A percentile compares a stretch with the other conserved stretches of the same genome.
These are phyloP conservation scores for Nesoenas mayeri DNA, from an alignment of 2,113 vertebrate species.

Conservation along the genomic window DNA sequence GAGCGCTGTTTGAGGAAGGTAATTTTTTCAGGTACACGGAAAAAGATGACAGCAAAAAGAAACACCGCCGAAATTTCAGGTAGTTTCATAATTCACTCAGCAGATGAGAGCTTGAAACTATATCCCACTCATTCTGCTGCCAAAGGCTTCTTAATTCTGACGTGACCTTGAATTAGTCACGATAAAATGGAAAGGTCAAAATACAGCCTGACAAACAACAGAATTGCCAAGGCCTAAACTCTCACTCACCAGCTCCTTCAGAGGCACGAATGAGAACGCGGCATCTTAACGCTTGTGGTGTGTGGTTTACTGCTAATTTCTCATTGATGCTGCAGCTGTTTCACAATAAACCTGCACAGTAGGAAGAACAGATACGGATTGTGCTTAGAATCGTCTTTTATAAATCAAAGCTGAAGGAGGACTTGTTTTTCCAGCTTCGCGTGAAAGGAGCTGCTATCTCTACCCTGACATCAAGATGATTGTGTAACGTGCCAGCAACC, in stretches of 20 bases:
- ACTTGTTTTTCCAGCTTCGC: conserved; percentile 55
- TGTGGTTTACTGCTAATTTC: neutral
- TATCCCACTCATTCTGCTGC: neutral
- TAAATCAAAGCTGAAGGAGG: neutral
- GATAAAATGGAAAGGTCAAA: neutral
- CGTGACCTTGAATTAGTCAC: neutral
- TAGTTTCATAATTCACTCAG: neutral
- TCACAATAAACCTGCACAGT: neutral
- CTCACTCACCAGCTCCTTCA: conserved; percentile 23
- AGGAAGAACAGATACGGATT: neutral
- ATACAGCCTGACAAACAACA: neutral
- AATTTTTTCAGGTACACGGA: neutral
- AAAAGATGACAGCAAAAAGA: neutral
- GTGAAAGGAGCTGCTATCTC: neutral
- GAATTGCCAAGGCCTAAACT: neutral
- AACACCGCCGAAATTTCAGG: neutral
- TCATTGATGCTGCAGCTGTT: neutral
- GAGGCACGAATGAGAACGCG: rapidly evolving
- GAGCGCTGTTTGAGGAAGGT: neutral
- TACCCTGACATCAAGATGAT: neutral
- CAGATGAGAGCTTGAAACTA: neutral
- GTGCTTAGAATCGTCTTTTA: neutral
- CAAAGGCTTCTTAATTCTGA: neutral
- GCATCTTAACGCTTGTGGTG: neutral
- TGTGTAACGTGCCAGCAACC: neutral